A percentile compares a stretch with the other conserved stretches of the same genome.
Conservation (phyloP, 23 tunicate species). For the Halocynthia aurantium region DNA sequence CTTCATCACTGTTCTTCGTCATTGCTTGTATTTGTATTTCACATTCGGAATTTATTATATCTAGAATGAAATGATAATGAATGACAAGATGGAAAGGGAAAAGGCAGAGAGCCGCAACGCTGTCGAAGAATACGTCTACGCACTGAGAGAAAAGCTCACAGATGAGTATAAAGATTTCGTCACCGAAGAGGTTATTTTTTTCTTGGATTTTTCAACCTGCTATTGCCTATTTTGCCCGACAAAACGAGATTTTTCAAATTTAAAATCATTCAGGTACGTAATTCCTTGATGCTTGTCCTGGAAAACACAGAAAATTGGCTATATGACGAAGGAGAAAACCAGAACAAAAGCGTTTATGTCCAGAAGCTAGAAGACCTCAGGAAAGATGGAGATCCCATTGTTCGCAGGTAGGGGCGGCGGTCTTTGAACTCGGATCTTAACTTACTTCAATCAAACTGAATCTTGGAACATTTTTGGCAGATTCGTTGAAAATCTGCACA, state of each 20-base stretch:
- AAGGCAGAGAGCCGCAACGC: constrained; percentile 73
- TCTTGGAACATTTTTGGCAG: background rate
- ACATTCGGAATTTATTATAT: background rate
- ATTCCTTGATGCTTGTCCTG: constrained; percentile 24
- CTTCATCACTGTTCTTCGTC: too few species aligned
- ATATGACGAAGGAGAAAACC: constrained; percentile 89
- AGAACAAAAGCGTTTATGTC: constrained; percentile 57
- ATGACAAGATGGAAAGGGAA: constrained; percentile 83
- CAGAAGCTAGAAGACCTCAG: constrained; percentile 42
- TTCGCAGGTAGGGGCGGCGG: constrained; percentile 29
- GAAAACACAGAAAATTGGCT: constrained; percentile 84
- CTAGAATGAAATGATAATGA: constrained; percentile 69
- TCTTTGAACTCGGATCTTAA: background rate
- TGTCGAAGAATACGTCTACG: constrained; percentile 93
- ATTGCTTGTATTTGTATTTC: too few species aligned
- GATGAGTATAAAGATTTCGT: constrained; percentile 51
- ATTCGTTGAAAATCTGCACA: constrained; percentile 27
- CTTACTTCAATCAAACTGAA: background rate
- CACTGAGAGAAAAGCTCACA: constrained; percentile 61
- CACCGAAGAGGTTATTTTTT: constrained; percentile 56
- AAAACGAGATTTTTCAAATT: too few species aligned
- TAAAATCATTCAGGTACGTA: constrained; percentile 32
- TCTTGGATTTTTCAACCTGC: background rate
- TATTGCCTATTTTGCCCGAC: too few species aligned
- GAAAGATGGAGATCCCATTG: constrained; percentile 59